These are phyloP conservation scores for Rallus limicola DNA, from an alignment of 2,113 vertebrate species.

Conservation along the genomic window DNA sequence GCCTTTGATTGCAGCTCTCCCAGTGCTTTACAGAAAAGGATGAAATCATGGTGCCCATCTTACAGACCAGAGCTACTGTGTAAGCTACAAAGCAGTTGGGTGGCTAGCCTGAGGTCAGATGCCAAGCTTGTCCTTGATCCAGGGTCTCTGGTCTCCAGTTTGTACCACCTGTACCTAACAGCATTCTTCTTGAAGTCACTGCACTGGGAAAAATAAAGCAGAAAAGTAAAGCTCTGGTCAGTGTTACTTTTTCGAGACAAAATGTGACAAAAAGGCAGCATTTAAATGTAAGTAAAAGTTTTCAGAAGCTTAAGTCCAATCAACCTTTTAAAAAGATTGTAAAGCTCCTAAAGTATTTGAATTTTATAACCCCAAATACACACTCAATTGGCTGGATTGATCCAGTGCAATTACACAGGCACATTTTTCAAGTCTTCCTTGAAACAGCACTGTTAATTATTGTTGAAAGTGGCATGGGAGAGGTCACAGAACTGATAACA, in stretches of 20 bases:
- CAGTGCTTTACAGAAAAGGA: not conserved
- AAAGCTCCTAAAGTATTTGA: not conserved
- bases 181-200: not conserved
- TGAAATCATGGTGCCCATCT: not conserved
- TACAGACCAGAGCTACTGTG: not conserved
- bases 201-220: not conserved
- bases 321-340: not conserved
- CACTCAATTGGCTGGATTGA: not conserved
- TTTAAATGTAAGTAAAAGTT: not conserved
- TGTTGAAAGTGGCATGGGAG: slow-evolving; percentile 37
- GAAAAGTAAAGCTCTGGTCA: not conserved
- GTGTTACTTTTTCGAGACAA: not conserved
- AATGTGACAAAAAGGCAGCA: not conserved
- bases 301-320: not conserved
- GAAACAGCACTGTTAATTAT: slow-evolving; percentile 55
- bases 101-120: not conserved
- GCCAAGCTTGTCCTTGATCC: not conserved
- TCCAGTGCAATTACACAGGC: not conserved
- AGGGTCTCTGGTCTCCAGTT: not conserved
- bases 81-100: not conserved
- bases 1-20: not conserved
- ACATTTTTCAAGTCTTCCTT: not conserved
- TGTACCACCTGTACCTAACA: not conserved
- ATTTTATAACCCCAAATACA: not conserved
- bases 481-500: slow-evolving; percentile 47